A percentile compares a stretch with the other conserved stretches of the same genome.
phyloP scores from a whole-genome alignment of 2,113 vertebrate species.

The Chaenocephalus aceratus region DNA sequence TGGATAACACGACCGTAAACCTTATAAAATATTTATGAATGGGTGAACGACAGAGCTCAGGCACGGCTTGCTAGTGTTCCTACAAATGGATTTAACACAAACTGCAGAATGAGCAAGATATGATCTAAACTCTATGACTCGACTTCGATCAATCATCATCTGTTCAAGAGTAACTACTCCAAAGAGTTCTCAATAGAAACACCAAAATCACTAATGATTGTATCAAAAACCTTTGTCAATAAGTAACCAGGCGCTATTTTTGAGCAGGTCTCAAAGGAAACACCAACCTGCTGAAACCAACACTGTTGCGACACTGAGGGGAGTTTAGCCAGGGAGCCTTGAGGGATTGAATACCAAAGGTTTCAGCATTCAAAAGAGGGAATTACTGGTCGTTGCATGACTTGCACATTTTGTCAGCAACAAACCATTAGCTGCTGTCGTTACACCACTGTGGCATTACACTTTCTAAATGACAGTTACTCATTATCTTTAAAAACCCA shows the following conservation, averaged over 20 bases:
- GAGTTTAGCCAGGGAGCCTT: slow-evolving; percentile 9
- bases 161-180: neutral
- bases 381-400: slow-evolving; percentile 20
- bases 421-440: neutral
- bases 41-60: slow-evolving; percentile 19
- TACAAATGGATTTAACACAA: neutral
- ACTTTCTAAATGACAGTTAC: neutral
- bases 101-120: neutral
- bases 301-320: slow-evolving; percentile 27
- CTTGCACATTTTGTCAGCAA: neutral
- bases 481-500: neutral
- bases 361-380: slow-evolving; percentile 35
- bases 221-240: neutral
- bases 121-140: neutral
- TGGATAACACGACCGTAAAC: slow-evolving; percentile 20
- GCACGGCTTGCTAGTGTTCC: neutral
- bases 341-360: slow-evolving; percentile 1
- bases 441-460: neutral
- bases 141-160: neutral
- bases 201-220: slow-evolving; percentile 7
- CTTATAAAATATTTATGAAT: slow-evolving; percentile 59
- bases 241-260: slow-evolving; percentile 11
- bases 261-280: slow-evolving; percentile 1
- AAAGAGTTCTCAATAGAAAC: neutral
- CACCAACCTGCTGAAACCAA: slow-evolving; percentile 19